phyloP scores from a whole-genome alignment of 2,113 vertebrate genomes.

The Oreochromis aureus region DNA sequence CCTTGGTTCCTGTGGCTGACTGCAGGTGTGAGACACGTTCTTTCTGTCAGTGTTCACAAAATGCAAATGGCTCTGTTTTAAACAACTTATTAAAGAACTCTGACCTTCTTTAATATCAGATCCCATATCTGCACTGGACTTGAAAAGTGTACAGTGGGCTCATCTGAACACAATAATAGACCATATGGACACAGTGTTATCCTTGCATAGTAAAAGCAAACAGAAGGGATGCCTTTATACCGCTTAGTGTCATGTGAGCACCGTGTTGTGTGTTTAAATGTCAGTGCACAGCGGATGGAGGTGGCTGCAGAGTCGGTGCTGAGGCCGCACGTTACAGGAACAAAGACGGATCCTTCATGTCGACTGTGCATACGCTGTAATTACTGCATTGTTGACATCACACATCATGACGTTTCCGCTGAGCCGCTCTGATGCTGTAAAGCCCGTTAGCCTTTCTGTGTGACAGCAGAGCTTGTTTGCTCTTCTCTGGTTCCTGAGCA shows the following conservation, averaged over 20 bases:
- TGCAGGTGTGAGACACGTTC: not conserved
- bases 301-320: not conserved
- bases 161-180: not conserved
- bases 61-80: not conserved
- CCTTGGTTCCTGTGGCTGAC: not conserved
- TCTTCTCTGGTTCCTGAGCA: conserved; percentile 10
- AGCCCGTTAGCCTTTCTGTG: not conserved
- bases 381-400: not conserved
- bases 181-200: not conserved
- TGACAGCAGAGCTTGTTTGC: not conserved
- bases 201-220: not conserved
- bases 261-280: not conserved
- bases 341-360: not conserved
- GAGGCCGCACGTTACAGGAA: not conserved
- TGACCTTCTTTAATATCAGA: not conserved
- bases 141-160: rapidly evolving
- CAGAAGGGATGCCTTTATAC: not conserved
- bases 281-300: not conserved
- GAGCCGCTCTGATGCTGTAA: not conserved
- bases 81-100: not conserved
- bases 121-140: not conserved
- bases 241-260: no score
- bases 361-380: not conserved
- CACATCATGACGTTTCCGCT: not conserved
- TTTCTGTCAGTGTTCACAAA: not conserved